A percentile compares a stretch with the other conserved stretches of the same genome.
Conservation (phyloP, 2,888 invertebrate species). For the Dryococelus australis region DNA sequence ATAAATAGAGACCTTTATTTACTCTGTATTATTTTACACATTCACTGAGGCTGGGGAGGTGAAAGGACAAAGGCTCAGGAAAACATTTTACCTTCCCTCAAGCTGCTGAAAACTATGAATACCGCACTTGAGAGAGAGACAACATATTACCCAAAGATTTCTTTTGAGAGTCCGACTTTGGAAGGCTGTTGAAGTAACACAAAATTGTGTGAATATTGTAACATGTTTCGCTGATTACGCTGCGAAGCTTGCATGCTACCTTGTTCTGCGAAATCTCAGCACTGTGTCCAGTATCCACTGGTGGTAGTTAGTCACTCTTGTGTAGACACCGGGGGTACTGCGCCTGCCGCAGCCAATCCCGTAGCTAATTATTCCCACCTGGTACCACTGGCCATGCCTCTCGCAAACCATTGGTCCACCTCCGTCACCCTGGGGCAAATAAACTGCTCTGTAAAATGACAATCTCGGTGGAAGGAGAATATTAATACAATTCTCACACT, state of each 20-base stretch:
- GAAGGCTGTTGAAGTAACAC: background rate
- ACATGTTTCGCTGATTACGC: background rate
- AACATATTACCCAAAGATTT: no score
- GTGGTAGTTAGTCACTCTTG: conserved; percentile 48
- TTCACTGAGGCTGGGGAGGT: no score
- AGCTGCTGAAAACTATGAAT: no score
- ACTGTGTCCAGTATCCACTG: conserved; percentile 55
- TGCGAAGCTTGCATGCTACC: conserved; percentile 19
- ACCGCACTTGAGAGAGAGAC: no score
- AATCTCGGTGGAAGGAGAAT: no score
- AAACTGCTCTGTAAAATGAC: background rate
- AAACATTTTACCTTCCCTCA: no score
- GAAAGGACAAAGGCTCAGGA: no score
- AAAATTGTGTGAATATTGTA: background rate
- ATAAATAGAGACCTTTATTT: no score
- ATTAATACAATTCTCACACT: no score
- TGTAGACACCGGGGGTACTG: conserved; percentile 58
- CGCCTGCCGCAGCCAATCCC: conserved; percentile 55
- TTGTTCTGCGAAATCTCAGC: conserved; percentile 35
- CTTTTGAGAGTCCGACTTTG: no score
- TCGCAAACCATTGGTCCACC: conserved; percentile 58
- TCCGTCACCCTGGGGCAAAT: conserved; percentile 56
- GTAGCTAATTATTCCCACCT: conserved; percentile 57
- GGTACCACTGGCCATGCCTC: conserved; percentile 56
- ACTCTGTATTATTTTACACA: no score